A percentile compares a stretch with the other conserved stretches of the same genome.
Conservation (phyloP, 2,888 invertebrate species). For the Thalpophila matura region DNA sequence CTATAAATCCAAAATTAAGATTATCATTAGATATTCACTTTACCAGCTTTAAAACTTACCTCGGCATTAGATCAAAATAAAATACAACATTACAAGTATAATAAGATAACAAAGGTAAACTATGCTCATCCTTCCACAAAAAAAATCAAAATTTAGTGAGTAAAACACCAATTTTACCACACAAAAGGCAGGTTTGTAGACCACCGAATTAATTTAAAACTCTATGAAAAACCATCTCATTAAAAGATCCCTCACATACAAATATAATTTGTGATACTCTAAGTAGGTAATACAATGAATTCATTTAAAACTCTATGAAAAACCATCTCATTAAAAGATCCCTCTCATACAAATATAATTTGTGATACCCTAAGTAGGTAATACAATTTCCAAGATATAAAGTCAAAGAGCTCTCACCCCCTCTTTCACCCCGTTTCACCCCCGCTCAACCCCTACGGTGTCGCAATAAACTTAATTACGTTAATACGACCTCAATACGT, state of each 20-base stretch:
- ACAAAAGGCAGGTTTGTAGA: not conserved
- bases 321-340: slow-evolving; percentile 38
- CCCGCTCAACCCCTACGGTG: slow-evolving; percentile 59
- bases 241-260: slow-evolving; percentile 29
- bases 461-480: slow-evolving; percentile 88
- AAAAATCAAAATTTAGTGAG: not conserved
- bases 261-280: no score
- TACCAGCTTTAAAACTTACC: no score
- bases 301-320: slow-evolving; percentile 13
- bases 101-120: not conserved
- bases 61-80: no score
- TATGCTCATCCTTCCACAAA: not conserved
- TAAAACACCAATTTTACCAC: not conserved
- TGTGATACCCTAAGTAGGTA: slow-evolving; percentile 75
- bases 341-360: slow-evolving; percentile 60
- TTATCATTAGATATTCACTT: no score
- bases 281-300: no score
- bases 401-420: slow-evolving; percentile 80
- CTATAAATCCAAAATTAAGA: no score
- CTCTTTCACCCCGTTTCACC: slow-evolving; percentile 42
- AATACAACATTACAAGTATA: not conserved
- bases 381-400: slow-evolving; percentile 84
- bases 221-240: slow-evolving; percentile 27
- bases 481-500: slow-evolving; percentile 84
- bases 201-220: slow-evolving; percentile 1